Evolutionary conservation across 2,888 invertebrate genomes (phyloP).

Genomic region (Apotomis betuletana): DNA sequence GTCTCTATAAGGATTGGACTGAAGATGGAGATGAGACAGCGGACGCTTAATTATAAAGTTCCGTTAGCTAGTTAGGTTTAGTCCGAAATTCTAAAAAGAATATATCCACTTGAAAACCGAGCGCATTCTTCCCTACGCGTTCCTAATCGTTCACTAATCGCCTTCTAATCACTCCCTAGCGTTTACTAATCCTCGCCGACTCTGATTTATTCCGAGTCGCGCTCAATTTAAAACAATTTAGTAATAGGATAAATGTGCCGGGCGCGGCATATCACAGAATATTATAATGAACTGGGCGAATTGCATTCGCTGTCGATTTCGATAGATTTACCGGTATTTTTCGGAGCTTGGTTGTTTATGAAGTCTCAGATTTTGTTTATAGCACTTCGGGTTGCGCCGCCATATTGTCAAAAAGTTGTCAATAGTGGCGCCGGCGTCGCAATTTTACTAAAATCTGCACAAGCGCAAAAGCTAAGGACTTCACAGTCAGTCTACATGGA

Average conservation of each 20-base stretch:
- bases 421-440: too few relatives aligned
- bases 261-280: constrained; percentile 5
- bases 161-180: constrained; percentile 12
- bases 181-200: constrained; percentile 19
- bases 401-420: too few relatives aligned
- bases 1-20: too few relatives aligned
- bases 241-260: constrained; percentile 10
- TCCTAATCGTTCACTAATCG: constrained; percentile 17
- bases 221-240: constrained; percentile 28
- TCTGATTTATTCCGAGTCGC: constrained; percentile 18
- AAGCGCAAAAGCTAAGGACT: too few relatives aligned
- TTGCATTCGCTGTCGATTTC: constrained; percentile 12
- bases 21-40: too few relatives aligned
- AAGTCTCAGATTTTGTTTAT: too few relatives aligned
- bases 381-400: too few relatives aligned
- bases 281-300: constrained; percentile 19
- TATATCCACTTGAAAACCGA: neutral
- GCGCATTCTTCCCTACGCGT: constrained; percentile 4
- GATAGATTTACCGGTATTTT: neutral
- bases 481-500: too few relatives aligned
- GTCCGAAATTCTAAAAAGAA: neutral
- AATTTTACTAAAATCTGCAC: too few relatives aligned
- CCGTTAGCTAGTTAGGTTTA: too few relatives aligned
- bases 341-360: neutral
- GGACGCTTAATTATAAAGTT: too few relatives aligned